Evolutionary conservation across 2,888 invertebrate species (phyloP).

Genomic region (Seira musarum): DNA sequence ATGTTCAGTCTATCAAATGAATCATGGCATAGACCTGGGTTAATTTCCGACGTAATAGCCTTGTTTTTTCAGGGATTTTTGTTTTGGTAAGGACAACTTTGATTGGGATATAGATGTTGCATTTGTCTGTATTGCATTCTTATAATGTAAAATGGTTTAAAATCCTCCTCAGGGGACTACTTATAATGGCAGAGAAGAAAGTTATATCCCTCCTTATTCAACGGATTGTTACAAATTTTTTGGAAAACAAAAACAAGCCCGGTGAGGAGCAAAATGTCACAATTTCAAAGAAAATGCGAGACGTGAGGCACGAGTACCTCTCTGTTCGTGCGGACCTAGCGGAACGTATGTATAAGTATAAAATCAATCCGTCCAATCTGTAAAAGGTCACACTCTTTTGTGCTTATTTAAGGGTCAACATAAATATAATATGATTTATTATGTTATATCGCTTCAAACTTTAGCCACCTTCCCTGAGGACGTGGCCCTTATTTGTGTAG

Average conservation of each 20-base stretch:
- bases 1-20: slow-evolving; percentile 35
- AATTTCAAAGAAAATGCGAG: neutral
- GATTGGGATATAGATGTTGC: too few species aligned
- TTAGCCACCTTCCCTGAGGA: slow-evolving; percentile 40
- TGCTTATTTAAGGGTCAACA: too few species aligned
- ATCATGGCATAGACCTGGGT: slow-evolving; percentile 22
- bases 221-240: slow-evolving; percentile 45
- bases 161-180: slow-evolving; percentile 32
- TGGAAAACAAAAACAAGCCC: slow-evolving; percentile 19
- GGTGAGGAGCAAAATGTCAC: neutral
- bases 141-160: neutral
- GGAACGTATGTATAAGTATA: slow-evolving; percentile 34
- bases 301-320: slow-evolving; percentile 26
- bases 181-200: slow-evolving; percentile 53
- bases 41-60: slow-evolving; percentile 40
- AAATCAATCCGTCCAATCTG: neutral
- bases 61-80: slow-evolving; percentile 62
- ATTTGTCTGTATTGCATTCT: neutral
- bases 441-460: neutral
- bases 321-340: slow-evolving; percentile 34
- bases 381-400: neutral
- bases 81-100: slow-evolving; percentile 51
- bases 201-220: slow-evolving; percentile 37
- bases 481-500: slow-evolving; percentile 48
- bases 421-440: too few species aligned